Conservation (phyloP, 2,888 invertebrate species). For the Aleiodes leptofemur region DNA sequence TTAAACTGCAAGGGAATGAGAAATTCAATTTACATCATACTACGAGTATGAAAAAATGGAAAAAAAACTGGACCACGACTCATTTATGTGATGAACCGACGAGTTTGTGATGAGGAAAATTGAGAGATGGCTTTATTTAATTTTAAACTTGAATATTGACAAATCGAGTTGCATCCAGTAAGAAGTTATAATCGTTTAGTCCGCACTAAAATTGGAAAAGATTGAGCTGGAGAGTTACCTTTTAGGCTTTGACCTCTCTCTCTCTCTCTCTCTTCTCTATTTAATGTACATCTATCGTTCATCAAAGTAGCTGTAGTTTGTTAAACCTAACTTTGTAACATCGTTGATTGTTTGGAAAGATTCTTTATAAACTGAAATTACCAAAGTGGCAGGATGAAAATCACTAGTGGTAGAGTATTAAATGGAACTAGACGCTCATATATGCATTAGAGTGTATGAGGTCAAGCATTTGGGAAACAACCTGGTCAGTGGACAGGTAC, state of each 20-base stretch:
- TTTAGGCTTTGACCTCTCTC: too few relatives aligned
- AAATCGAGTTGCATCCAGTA: constrained; percentile 59
- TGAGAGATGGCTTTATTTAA: constrained; percentile 51
- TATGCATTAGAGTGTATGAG: constrained; percentile 60
- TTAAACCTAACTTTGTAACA: too few relatives aligned
- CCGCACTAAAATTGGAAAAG: background rate
- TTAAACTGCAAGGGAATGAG: constrained; percentile 12
- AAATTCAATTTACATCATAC: constrained; percentile 58
- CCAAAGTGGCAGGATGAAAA: background rate
- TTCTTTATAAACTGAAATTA: too few relatives aligned
- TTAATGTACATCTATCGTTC: too few relatives aligned
- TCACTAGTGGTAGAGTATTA: constrained; percentile 11
- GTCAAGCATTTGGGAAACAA: constrained; percentile 60
- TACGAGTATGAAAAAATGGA: constrained; percentile 48
- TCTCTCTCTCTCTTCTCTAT: too few relatives aligned
- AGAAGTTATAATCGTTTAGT: constrained; percentile 58
- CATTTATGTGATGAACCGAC: constrained; percentile 61
- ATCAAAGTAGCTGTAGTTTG: too few relatives aligned
- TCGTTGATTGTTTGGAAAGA: too few relatives aligned
- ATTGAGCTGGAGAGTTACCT: constrained; percentile 9
- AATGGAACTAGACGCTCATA: constrained; percentile 55
- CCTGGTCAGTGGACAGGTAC: constrained; percentile 60
- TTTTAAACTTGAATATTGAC: constrained; percentile 62
- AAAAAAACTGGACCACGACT: constrained; percentile 59
- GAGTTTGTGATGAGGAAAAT: constrained; percentile 8